phyloP scores from a whole-genome alignment of 2,113 vertebrate species.

The Pterophyllum scalare region DNA sequence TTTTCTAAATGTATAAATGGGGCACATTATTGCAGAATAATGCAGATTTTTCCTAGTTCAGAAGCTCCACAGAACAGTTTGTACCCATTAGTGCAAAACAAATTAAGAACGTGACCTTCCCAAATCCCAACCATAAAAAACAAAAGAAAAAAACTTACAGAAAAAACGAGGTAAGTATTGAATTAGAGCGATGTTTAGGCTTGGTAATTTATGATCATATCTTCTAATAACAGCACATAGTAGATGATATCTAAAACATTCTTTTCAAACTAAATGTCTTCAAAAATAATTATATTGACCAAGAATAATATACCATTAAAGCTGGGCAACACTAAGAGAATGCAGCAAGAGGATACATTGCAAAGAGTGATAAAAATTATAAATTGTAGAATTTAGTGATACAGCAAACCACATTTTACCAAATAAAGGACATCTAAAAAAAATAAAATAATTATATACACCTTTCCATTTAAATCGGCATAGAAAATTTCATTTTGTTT shows the following conservation, averaged over 20 bases:
- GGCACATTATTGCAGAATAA: background rate
- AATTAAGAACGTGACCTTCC: background rate
- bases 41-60: background rate
- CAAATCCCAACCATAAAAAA: background rate
- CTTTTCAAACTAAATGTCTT: background rate
- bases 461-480: too few relatives aligned
- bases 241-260: background rate
- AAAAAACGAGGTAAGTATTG: background rate
- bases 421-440: too few relatives aligned
- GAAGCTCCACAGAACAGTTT: background rate
- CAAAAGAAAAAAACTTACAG: background rate
- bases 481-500: too few relatives aligned
- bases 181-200: background rate
- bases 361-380: background rate
- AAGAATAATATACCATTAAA: background rate
- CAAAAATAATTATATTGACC: background rate
- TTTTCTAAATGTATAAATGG: background rate
- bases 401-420: too few relatives aligned
- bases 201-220: background rate
- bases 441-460: too few relatives aligned
- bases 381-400: background rate
- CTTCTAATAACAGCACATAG: background rate
- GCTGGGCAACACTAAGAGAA: background rate
- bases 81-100: background rate
- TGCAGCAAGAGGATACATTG: background rate